phyloP scores from a whole-genome alignment of 1,140 invertebrate species.

The Onthophagus taurus region DNA sequence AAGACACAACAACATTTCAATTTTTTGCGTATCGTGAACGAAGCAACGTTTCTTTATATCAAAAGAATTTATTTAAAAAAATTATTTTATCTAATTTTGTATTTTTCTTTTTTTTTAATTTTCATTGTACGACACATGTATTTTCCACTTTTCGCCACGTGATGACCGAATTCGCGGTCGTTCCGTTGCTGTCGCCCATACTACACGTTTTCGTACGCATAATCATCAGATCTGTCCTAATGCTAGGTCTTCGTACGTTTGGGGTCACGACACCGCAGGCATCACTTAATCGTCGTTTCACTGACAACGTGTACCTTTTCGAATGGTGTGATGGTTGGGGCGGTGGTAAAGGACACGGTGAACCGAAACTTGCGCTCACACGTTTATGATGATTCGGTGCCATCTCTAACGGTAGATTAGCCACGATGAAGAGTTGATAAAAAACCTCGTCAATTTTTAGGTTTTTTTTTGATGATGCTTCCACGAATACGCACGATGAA shows the following conservation, averaged over 20 bases:
- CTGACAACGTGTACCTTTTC: conserved; percentile 64
- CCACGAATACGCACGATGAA: conserved; percentile 65
- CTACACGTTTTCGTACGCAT: conserved; percentile 71
- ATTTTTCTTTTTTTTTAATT: neutral
- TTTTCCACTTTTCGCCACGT: conserved; percentile 20
- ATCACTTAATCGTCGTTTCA: conserved; percentile 68
- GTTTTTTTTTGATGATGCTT: conserved; percentile 73
- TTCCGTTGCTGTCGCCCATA: conserved; percentile 42
- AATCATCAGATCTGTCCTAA: conserved; percentile 75
- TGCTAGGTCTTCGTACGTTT: conserved; percentile 72
- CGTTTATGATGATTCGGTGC: conserved; percentile 75
- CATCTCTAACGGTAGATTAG: conserved; percentile 76
- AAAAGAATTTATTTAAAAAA: too few species aligned
- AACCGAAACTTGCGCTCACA: conserved; percentile 57
- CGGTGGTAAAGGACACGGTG: conserved; percentile 55
- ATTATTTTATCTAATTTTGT: conserved; percentile 2
- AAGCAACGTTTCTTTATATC: too few species aligned
- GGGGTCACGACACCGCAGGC: conserved; percentile 77
- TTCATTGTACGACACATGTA: conserved; percentile 17
- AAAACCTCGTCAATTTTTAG: conserved; percentile 71
- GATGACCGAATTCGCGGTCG: conserved; percentile 19
- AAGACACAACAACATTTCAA: too few species aligned
- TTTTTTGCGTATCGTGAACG: neutral
- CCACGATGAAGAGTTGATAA: conserved; percentile 67
- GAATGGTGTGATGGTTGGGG: conserved; percentile 53